phyloP scores from a whole-genome alignment of 1,140 invertebrate species.

The Heliothis virescens region DNA sequence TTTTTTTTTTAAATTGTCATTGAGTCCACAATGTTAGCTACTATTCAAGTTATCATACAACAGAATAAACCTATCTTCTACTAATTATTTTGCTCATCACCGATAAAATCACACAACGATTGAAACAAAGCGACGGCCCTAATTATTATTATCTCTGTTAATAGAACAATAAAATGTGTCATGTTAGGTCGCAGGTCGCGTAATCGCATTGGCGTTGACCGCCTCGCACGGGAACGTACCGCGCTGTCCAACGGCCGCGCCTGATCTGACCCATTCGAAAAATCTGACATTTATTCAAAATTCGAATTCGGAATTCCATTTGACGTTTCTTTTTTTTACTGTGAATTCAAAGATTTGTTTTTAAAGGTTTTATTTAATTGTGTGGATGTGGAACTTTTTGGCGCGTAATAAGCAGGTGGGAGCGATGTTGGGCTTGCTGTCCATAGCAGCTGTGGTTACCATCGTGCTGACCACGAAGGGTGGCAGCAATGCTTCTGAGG shows the following conservation, averaged over 20 bases:
- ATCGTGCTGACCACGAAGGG: constrained; percentile 74
- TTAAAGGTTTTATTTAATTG: constrained; percentile 9
- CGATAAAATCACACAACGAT: constrained; percentile 21
- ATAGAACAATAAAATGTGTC: constrained; percentile 79
- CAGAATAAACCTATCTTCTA: neutral
- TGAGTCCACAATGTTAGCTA: neutral
- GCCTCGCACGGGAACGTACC: constrained; percentile 58
- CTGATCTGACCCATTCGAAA: neutral
- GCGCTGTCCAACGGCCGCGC: constrained; percentile 37
- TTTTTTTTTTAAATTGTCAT: too few relatives aligned
- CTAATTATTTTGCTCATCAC: neutral
- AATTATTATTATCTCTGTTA: constrained; percentile 74
- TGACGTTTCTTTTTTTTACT: neutral
- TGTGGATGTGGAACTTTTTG: constrained; percentile 81
- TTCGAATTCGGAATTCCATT: neutral
- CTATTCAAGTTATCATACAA: neutral
- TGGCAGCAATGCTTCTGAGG: constrained; percentile 54
- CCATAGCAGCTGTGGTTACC: constrained; percentile 70
- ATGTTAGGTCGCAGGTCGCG: constrained; percentile 70
- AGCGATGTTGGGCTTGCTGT: constrained; percentile 72
- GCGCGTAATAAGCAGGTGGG: constrained; percentile 76
- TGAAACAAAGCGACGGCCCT: constrained; percentile 72
- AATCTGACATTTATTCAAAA: constrained; percentile 3
- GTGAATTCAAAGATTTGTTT: neutral
- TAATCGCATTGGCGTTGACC: constrained; percentile 68